These are phyloP conservation scores for Pedionomus torquatus DNA, from an alignment of 2,113 vertebrate species.

Conservation along the genomic window DNA sequence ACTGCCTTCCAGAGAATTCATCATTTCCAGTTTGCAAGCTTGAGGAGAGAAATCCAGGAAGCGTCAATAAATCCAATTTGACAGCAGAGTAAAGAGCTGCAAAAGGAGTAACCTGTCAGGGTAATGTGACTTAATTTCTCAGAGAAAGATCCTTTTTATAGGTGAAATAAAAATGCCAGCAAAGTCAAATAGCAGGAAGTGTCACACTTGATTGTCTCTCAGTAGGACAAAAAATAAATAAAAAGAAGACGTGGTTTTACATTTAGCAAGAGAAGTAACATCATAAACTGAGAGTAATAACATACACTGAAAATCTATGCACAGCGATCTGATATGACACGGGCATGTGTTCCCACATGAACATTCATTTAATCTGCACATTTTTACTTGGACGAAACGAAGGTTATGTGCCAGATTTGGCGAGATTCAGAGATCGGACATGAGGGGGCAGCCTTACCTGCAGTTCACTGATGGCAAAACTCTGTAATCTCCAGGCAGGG, in stretches of 20 bases:
- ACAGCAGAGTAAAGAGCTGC: conserved; percentile 56
- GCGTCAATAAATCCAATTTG: conserved; percentile 62
- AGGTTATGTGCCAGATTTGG: background rate
- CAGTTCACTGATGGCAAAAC: background rate
- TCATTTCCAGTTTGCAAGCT: conserved; percentile 48
- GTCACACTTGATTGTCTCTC: conserved; percentile 58
- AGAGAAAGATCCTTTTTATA: conserved; percentile 71
- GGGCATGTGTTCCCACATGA: background rate
- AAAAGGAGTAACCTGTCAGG: conserved; percentile 66
- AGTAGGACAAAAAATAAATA: background rate
- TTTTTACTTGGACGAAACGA: background rate
- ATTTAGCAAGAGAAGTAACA: background rate
- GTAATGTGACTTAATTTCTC: conserved; percentile 74
- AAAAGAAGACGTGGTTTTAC: background rate
- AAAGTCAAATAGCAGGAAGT: conserved; percentile 70
- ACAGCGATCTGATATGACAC: background rate
- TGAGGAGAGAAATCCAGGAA: conserved; percentile 60
- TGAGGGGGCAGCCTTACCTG: conserved; percentile 78
- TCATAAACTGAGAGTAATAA: background rate
- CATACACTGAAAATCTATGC: background rate
- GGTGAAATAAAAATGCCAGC: conserved; percentile 70
- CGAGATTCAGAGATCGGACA: conserved; percentile 41
- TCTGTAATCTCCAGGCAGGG: background rate
- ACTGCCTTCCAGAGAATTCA: background rate
- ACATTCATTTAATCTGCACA: background rate